These are phyloP conservation scores for Drosophila baimaii DNA, from an alignment of 1,140 invertebrate genomes.

Conservation along the genomic window DNA sequence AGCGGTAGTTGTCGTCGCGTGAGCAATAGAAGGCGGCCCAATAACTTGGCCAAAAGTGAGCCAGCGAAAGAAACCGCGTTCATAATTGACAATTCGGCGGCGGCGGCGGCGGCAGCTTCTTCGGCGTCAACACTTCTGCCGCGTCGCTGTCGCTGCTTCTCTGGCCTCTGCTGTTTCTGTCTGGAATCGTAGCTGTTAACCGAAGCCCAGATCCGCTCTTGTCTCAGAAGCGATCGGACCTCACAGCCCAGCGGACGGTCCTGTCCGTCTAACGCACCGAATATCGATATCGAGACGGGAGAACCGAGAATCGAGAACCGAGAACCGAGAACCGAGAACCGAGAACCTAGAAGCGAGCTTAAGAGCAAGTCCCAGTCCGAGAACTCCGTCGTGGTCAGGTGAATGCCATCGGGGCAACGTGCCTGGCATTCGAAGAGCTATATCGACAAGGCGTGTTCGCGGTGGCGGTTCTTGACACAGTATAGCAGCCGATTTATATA, in stretches of 20 bases:
- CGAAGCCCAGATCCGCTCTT: conserved; percentile 61
- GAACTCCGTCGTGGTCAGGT: conserved; percentile 68
- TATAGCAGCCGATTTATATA: conserved; percentile 66
- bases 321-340: conserved; percentile 24
- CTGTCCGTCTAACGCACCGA: conserved; percentile 60
- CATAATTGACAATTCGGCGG: conserved; percentile 71
- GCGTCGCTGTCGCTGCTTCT: conserved; percentile 36
- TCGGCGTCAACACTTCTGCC: conserved; percentile 28
- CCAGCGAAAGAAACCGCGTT: conserved; percentile 53
- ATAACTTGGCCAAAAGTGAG: conserved; percentile 57
- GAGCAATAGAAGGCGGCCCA: conserved; percentile 61
- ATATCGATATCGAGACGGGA: background rate
- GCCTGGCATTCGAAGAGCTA: conserved; percentile 64
- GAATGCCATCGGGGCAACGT: conserved; percentile 78
- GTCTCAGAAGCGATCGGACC: conserved; percentile 78
- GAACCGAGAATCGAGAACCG: conserved; percentile 18
- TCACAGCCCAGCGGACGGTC: conserved; percentile 71
- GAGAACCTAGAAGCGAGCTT: conserved; percentile 17
- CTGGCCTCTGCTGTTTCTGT: conserved; percentile 17
- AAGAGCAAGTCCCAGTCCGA: conserved; percentile 35
- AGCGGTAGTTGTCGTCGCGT: conserved; percentile 29
- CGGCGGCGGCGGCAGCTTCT: conserved; percentile 53
- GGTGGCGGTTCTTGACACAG: conserved; percentile 50
- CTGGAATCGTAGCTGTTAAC: conserved; percentile 71
- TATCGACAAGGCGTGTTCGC: conserved; percentile 51